These are phyloP conservation scores for Drosophila mauritiana DNA, from an alignment of 1,140 invertebrate genomes.

Conservation along the genomic window DNA sequence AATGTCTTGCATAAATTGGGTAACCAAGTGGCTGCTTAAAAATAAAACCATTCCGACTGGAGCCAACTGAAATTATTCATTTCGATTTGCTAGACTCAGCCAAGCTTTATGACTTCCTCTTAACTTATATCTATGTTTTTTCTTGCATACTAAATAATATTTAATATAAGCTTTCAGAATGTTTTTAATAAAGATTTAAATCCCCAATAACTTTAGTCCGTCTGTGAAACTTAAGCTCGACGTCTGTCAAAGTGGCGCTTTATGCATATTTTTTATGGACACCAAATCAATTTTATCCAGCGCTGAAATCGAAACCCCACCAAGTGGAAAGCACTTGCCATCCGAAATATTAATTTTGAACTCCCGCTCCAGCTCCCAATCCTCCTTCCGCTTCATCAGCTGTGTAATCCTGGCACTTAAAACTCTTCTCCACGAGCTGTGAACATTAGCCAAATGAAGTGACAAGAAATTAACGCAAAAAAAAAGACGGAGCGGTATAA, in stretches of 20 bases:
- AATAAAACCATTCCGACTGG: conserved; percentile 15
- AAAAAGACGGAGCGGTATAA: conserved; percentile 31
- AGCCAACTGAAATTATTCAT: conserved; percentile 19
- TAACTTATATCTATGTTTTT: neutral
- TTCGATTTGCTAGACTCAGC: neutral
- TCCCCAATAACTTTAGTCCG: conserved; percentile 6
- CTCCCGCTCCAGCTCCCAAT: neutral
- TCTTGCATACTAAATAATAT: neutral
- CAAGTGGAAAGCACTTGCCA: conserved; percentile 55
- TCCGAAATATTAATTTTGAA: conserved; percentile 58
- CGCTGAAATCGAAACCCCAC: conserved; percentile 36
- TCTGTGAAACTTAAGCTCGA: conserved; percentile 12
- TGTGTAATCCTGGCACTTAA: conserved; percentile 54
- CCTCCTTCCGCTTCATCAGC: conserved; percentile 48
- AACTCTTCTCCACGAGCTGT: conserved; percentile 36
- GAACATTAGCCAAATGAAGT: conserved; percentile 69
- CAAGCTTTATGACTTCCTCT: conserved; percentile 14
- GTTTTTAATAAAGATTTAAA: neutral
- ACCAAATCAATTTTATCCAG: conserved; percentile 22
- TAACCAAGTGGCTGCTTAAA: conserved; percentile 38
- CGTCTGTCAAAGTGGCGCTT: conserved; percentile 18
- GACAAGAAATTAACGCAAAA: conserved; percentile 51
- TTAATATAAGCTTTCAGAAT: neutral
- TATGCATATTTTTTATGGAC: conserved; percentile 23
- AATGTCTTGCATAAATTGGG: conserved; percentile 52